Conservation (phyloP, 2,888 invertebrate species). For the Drosophila birchii region DNA sequence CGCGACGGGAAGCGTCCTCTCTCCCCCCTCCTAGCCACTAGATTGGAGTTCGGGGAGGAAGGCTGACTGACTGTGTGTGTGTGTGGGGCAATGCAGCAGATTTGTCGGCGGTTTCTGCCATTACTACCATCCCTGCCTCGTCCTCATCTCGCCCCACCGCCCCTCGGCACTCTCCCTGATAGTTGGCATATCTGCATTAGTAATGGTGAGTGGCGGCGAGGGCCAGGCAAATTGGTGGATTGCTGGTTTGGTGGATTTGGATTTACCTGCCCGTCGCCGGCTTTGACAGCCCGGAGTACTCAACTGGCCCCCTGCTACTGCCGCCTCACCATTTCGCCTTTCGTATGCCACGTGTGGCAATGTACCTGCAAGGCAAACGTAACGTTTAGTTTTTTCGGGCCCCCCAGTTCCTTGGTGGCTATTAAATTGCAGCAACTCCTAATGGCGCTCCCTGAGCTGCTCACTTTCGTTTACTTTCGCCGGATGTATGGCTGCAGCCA, state of each 20-base stretch:
- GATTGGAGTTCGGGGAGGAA: not conserved
- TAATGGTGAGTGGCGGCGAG: slow-evolving; percentile 71
- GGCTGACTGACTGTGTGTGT: slow-evolving; percentile 13
- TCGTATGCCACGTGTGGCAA: slow-evolving; percentile 39
- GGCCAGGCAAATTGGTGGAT: slow-evolving; percentile 67
- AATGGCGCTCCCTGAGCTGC: slow-evolving; percentile 36
- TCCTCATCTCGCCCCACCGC: not conserved
- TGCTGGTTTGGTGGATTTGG: slow-evolving; percentile 52
- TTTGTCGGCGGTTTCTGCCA: slow-evolving; percentile 77
- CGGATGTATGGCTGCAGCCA: slow-evolving; percentile 53
- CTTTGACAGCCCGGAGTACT: slow-evolving; percentile 44
- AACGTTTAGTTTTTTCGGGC: slow-evolving; percentile 66
- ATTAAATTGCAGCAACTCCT: slow-evolving; percentile 64
- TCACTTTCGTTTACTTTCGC: slow-evolving; percentile 54
- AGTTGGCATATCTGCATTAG: slow-evolving; percentile 76
- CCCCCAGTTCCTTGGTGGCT: slow-evolving; percentile 62
- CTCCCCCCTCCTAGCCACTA: slow-evolving; percentile 25
- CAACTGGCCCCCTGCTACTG: not conserved
- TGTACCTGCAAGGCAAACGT: slow-evolving; percentile 50
- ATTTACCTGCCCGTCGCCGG: slow-evolving; percentile 45
- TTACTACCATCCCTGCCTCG: slow-evolving; percentile 54
- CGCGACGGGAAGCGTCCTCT: slow-evolving; percentile 54
- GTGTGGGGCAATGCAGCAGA: slow-evolving; percentile 72
- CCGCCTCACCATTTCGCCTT: not conserved
- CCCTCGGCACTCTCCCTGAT: slow-evolving; percentile 41